These are phyloP conservation scores for Rachycentron canadum DNA, from an alignment of 2,797 vertebrate species.

Conservation along the genomic window DNA sequence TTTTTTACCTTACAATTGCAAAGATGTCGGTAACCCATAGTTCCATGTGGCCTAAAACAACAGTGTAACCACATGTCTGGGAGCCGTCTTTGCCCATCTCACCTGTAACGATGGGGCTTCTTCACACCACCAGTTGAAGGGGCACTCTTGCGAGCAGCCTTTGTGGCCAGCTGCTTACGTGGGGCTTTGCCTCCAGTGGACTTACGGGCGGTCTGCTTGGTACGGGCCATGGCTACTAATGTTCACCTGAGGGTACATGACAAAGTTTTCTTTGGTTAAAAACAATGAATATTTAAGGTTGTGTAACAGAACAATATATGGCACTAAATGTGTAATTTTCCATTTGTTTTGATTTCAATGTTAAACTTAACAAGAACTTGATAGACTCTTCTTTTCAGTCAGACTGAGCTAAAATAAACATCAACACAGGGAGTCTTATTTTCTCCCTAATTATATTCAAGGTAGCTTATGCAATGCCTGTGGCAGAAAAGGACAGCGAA, in stretches of 20 bases:
- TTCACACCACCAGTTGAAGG: constrained; percentile 90
- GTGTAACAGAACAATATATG: neutral
- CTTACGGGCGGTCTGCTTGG: constrained; percentile 89
- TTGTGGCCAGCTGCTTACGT: constrained; percentile 88
- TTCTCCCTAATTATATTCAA: constrained; percentile 4
- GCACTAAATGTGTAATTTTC: neutral
- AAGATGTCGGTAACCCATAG: too few species aligned
- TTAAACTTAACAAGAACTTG: neutral
- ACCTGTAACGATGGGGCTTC: constrained; percentile 90
- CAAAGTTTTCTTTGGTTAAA: neutral
- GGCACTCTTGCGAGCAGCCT: constrained; percentile 89
- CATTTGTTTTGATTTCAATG: neutral
- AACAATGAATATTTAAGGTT: neutral
- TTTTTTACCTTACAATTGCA: too few species aligned
- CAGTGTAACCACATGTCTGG: too few species aligned
- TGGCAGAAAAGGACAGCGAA: constrained; percentile 22
- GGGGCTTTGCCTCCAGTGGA: constrained; percentile 90
- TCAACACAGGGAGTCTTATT: neutral
- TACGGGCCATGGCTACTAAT: constrained; percentile 84
- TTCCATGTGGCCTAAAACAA: too few species aligned
- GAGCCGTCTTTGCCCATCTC: too few species aligned
- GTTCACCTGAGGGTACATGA: constrained; percentile 61
- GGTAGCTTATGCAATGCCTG: constrained; percentile 69
- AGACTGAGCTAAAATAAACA: neutral
- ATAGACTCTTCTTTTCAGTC: neutral